Evolutionary conservation across 2,888 invertebrate genomes (phyloP).

Genomic region (Zygothrica quintamaculata): DNA sequence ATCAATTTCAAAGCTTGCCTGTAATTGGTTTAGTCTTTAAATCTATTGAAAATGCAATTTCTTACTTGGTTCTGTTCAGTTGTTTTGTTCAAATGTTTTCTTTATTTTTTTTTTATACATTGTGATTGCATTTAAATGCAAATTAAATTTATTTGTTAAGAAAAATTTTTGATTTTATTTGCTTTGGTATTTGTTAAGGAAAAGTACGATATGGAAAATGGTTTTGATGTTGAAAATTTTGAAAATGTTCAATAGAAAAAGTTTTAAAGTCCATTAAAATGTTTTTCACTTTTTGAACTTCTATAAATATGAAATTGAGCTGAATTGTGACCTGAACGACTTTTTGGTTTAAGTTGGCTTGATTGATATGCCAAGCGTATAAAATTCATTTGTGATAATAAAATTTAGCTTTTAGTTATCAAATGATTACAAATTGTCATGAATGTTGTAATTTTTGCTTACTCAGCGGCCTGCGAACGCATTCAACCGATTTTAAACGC

Average conservation of each 20-base stretch:
- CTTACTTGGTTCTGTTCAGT: no score
- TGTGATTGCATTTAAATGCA: background rate
- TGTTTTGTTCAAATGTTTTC: no score
- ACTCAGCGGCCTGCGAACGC: constrained; percentile 21
- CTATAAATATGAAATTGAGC: no score
- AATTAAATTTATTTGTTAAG: constrained; percentile 5
- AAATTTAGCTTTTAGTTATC: constrained; percentile 4
- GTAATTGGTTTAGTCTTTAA: no score
- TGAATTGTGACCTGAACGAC: no score
- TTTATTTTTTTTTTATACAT: no score
- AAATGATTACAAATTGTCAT: constrained; percentile 10
- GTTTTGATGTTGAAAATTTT: background rate
- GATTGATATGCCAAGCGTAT: background rate
- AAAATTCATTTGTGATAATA: constrained; percentile 4
- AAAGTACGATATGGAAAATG: background rate
- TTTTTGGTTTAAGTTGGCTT: background rate
- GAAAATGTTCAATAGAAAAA: no score
- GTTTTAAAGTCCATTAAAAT: no score
- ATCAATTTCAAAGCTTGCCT: no score
- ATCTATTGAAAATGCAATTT: no score
- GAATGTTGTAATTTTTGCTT: constrained; percentile 4
- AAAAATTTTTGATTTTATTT: background rate
- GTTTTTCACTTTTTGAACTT: no score
- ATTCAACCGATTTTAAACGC: constrained; percentile 26
- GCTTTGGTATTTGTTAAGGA: no score